Base-by-base conservation (phyloP, 2,888 invertebrate genomes). In the Thysanoteuthis rhombus region DNA sequence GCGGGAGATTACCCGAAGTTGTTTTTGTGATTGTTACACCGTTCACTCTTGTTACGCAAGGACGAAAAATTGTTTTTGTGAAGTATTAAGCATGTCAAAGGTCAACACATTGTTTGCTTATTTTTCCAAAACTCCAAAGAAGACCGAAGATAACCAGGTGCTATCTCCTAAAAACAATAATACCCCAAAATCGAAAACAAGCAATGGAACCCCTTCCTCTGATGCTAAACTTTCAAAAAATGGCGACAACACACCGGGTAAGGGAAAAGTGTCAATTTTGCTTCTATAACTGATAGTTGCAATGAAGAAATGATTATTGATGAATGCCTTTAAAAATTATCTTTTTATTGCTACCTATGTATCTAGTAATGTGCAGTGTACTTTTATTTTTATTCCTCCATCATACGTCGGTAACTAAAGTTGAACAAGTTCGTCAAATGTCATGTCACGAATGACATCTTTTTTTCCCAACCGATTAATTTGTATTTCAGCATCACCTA, bases 71-170 rank as follows among this genome's bases (percentile, higher is more conserved):
- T 52, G 22, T 52, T 52, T 52, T 47, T 75, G 1, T 32, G n/a
- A 75, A 36, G 0, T n/a, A 36, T n/a, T 39, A 89, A 89, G 38
- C 75, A 89, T 90, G 90, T 40, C 42, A 42, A 95, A 95, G 93
- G 94, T 94, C 92, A 96, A 95, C 93, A 96, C 96, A 1, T 91
- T 96, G 39, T 95, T 96, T 94, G 95, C 95, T 22, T 96, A 95
- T 93, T 96, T 96, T 94, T 94, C 95, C 0, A 96, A 95, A 93
- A 95, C 95, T 28, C 95, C 96, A 19, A 94, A 94, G 36, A 89
- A 94, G 90, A 93, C 93, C 52, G 52, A 89, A 22, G 92, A 93
- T 45, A 92, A 94, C 36, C 94, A 95, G 16, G 95, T 96, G 16
- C 94, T 96, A 94, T 96, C 96, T 93, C 96, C 95, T 16, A 95